These are phyloP conservation scores for Clarias platycephalus DNA, from an alignment of 2,797 vertebrate species.

Conservation along the genomic window DNA sequence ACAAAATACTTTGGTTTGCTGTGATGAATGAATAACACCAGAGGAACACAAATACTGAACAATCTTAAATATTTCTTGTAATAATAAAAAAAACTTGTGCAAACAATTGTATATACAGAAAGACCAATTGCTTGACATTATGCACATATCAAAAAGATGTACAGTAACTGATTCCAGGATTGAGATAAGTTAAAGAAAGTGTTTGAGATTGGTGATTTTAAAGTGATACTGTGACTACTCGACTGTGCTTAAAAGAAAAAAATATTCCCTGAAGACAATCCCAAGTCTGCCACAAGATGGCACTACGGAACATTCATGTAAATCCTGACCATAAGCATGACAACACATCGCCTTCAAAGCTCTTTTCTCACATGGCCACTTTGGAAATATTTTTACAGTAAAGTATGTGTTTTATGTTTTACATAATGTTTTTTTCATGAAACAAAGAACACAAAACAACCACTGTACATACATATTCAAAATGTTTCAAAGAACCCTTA, in stretches of 20 bases:
- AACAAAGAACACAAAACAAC: background rate
- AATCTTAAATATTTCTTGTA: slow-evolving; percentile 43
- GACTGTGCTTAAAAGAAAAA: background rate
- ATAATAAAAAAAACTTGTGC: background rate
- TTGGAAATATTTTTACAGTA: background rate
- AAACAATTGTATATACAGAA: background rate
- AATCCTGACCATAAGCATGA: background rate
- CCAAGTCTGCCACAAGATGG: slow-evolving; percentile 30
- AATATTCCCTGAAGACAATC: background rate
- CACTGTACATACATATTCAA: background rate
- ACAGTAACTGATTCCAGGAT: background rate
- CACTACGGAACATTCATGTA: background rate
- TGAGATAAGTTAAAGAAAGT: background rate
- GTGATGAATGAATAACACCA: slow-evolving; percentile 14
- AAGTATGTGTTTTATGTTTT: background rate
- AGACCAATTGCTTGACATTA: background rate
- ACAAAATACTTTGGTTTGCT: background rate
- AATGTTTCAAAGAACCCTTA: background rate
- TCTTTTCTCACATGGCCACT: background rate
- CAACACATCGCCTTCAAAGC: background rate
- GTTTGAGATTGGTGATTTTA: background rate
- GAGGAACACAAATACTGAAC: slow-evolving; percentile 36
- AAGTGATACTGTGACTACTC: background rate
- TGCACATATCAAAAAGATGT: background rate
- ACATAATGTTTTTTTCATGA: background rate